Conservation (phyloP, 2,797 vertebrate genomes). For the Manis crassicaudata region DNA sequence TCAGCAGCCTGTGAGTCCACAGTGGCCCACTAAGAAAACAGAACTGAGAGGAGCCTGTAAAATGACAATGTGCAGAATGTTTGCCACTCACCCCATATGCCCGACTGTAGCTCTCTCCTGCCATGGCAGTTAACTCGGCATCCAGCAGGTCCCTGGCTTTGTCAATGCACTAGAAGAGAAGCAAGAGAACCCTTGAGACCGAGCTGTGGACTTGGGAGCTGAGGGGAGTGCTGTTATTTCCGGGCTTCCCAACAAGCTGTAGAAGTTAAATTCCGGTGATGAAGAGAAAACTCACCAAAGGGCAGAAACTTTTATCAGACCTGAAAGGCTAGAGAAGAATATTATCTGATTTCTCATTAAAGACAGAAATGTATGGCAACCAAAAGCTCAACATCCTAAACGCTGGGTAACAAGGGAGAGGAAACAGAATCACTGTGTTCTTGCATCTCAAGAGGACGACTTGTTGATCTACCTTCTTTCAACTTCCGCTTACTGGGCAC, state of each 20-base stretch:
- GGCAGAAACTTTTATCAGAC: not conserved
- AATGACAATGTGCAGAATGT: not conserved
- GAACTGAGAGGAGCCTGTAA: no score
- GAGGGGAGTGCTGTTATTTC: not conserved
- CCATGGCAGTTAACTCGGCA: conserved; percentile 98
- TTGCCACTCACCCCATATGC: conserved; percentile 94
- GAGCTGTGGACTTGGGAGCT: not conserved
- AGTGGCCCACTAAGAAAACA: not conserved
- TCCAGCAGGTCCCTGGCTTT: conserved; percentile 98
- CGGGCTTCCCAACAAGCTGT: not conserved
- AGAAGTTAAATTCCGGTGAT: not conserved
- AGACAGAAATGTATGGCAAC: not conserved
- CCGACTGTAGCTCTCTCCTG: conserved; percentile 99
- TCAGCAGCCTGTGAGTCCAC: not conserved
- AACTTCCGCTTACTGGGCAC: not conserved
- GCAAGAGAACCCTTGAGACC: not conserved
- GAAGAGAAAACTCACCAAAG: not conserved
- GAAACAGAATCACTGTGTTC: not conserved
- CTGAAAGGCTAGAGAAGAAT: not conserved
- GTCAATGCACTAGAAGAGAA: conserved; percentile 93
- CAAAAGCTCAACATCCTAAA: not conserved
- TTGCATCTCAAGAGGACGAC: not conserved
- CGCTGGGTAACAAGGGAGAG: not conserved
- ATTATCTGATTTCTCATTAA: not conserved
- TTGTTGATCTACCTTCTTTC: not conserved